Percentiles rank a stretch among this genome's conserved stretches.
Evolutionary conservation across 2,113 vertebrate genomes (phyloP).

Genomic region (Xenopus tropicalis): UCB_Xtro_10.0 CM004446.2:133891001-133891500

Average conservation of each 20-base stretch:
- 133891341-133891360: slow-evolving; percentile 10
- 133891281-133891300: slow-evolving; percentile 1
- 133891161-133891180: not conserved
- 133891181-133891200: not conserved
- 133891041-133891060: too few relatives aligned
- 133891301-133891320: slow-evolving; percentile 16
- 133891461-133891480: slow-evolving; percentile 58
- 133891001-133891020: too few relatives aligned
- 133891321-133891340: slow-evolving; percentile 14
- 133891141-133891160: too few relatives aligned
- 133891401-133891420: slow-evolving; percentile 50
- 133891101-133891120: too few relatives aligned
- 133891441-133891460: slow-evolving; percentile 51
- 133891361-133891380: not conserved
- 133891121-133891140: too few relatives aligned
- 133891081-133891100: too few relatives aligned
- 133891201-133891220: not conserved
- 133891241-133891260: not conserved
- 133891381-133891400: slow-evolving; percentile 20
- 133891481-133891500: slow-evolving; percentile 63
- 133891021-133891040: too few relatives aligned
- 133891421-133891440: slow-evolving; percentile 60
- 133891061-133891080: too few relatives aligned
- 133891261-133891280: slow-evolving; percentile 4
- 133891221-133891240: slow-evolving; percentile 1